Evolutionary conservation across 2,113 vertebrate genomes (phyloP).

Genomic region (Poecilia latipinna): DNA sequence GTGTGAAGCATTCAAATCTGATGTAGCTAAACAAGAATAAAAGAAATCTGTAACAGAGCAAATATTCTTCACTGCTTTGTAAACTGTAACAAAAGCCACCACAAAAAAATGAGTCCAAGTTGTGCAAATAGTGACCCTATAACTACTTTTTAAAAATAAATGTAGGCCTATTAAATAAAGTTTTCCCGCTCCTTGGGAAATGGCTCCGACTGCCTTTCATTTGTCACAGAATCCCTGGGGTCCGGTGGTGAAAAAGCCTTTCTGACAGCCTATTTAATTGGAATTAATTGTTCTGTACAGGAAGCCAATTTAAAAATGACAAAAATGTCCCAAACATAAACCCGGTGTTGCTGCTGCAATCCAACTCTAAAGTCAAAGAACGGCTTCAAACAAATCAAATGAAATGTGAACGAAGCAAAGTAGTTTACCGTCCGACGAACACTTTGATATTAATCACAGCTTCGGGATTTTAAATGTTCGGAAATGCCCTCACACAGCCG

Average conservation of each 20-base stretch:
- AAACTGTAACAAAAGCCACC: not conserved
- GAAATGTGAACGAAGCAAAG: too few species aligned
- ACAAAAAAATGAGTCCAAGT: not conserved
- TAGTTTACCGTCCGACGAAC: conserved; percentile 17
- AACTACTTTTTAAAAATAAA: not conserved
- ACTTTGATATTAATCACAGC: conserved; percentile 37
- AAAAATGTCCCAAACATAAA: conserved; percentile 5
- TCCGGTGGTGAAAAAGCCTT: not conserved
- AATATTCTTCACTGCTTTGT: not conserved
- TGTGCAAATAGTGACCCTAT: not conserved
- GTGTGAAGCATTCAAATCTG: not conserved
- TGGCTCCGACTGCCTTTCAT: not conserved
- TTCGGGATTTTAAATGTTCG: conserved; percentile 29
- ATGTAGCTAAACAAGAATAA: not conserved
- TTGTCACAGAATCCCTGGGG: not conserved
- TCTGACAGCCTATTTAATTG: not conserved
- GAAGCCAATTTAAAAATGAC: not conserved
- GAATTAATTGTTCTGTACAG: not conserved
- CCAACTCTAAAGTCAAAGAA: conserved; percentile 13
- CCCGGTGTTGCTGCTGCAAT: conserved; percentile 3
- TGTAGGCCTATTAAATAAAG: not conserved
- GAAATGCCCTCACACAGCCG: conserved; percentile 13
- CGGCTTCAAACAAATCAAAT: too few species aligned
- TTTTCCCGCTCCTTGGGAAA: not conserved
- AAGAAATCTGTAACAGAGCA: too few species aligned